Percentiles rank a stretch among this genome's conserved stretches.
These are phyloP conservation scores for Antheraea assamensis DNA, from an alignment of 2,888 invertebrate genomes.

Conservation along the genomic window DNA sequence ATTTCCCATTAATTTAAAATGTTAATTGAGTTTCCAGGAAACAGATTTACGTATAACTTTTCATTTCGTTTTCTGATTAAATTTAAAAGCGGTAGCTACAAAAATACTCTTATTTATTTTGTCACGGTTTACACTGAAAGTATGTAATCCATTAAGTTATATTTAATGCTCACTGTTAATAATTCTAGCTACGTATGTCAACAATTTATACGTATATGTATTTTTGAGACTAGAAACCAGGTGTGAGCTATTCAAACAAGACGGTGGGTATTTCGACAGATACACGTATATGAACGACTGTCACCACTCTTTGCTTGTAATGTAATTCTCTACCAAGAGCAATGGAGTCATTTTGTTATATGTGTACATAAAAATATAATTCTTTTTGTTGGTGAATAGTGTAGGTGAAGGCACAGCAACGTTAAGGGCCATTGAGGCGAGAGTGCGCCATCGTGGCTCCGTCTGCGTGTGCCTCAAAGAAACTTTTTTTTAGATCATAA, in stretches of 20 bases:
- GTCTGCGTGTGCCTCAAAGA: conserved; percentile 68
- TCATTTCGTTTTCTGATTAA: neutral
- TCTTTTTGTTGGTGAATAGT: conserved; percentile 63
- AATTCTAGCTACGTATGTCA: too few relatives aligned
- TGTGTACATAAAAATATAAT: conserved; percentile 20
- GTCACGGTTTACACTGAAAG: neutral
- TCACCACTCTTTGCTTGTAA: neutral
- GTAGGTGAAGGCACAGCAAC: conserved; percentile 58
- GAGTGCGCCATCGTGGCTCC: conserved; percentile 50
- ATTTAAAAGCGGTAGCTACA: neutral
- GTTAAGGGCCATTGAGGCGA: conserved; percentile 72
- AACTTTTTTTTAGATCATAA: conserved; percentile 61
- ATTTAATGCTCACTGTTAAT: neutral
- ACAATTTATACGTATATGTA: too few relatives aligned
- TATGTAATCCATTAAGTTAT: neutral
- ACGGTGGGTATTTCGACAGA: neutral
- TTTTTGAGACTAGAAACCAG: too few relatives aligned
- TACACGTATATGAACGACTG: neutral
- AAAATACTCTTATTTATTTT: neutral
- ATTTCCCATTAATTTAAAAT: conserved; percentile 4
- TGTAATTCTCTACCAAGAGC: neutral
- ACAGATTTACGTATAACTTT: neutral
- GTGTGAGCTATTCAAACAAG: too few relatives aligned
- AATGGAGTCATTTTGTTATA: neutral
- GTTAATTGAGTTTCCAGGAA: neutral